Base-by-base conservation (phyloP, 2,888 invertebrate genomes). In the Argynnis bischoffii region DNA sequence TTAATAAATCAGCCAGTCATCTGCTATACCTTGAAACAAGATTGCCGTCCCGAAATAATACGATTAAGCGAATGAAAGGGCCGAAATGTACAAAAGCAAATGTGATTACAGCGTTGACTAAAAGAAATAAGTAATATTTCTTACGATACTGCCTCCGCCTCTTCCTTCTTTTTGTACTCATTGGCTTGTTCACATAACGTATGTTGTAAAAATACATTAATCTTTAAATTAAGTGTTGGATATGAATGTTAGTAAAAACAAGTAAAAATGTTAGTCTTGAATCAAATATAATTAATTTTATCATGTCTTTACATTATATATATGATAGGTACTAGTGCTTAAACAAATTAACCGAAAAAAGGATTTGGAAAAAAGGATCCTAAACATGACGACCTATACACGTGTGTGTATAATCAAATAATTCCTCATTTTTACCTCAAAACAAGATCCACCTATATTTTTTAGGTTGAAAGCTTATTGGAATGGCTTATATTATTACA, bases 61-160 rank as follows among this genome's bases (percentile, higher is more conserved):
- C 89, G 90, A 92, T 92, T 92, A 92, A 88, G 86, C 86, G 89
- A 89, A 87, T 88, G 89, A 90, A 91, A 90, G 89, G 87, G 83
- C 87, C 89, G 82, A 88, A 88, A 88, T 87, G 90, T 90, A 91
- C 90, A 91, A 91, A 82, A 90, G 90, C 85, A 89, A 90, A 92
- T 90, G 91, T 91, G 90, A 92, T 92, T 92, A 92, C 90, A 84
- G 86, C 83, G 83, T 84, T 85, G 86, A 85, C 86, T 84, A 80
- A 86, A 83, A 86, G 86, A 90, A 90, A 90, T 90, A 89, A 89
- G 85, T 87, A 88, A 91, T 91, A 90, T 91, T 90, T 89, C 89
- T 89, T 88, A 78, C 80, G 82, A 77, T 78, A 81, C 81, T 82
- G 78, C 79, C 79, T 77, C 79, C 69, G 66, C 57, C 53, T 68